Evolutionary conservation across 2,797 vertebrate species (phyloP).

Genomic region (Coluber constrictor): DNA sequence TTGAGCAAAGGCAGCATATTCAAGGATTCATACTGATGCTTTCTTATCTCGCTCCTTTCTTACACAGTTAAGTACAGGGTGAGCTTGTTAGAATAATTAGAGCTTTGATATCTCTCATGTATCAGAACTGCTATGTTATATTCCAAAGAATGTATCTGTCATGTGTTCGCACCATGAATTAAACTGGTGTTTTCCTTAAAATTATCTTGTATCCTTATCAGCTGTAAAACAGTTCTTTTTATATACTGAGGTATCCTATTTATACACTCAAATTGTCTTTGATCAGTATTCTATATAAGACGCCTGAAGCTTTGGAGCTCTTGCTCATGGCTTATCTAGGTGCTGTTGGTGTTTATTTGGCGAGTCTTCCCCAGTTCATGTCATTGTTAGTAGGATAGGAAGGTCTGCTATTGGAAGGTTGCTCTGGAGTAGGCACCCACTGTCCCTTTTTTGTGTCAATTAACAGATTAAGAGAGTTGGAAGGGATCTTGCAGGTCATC

Average conservation of each 20-base stretch:
- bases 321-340: background rate
- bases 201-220: background rate
- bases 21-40: background rate
- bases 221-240: background rate
- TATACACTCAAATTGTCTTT: background rate
- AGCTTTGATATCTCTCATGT: background rate
- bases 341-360: background rate
- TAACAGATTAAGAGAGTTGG: too few species aligned
- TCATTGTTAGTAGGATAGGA: background rate
- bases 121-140: background rate
- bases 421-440: background rate
- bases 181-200: background rate
- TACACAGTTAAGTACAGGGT: background rate
- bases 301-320: background rate
- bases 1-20: background rate
- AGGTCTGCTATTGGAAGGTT: background rate
- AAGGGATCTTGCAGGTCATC: too few species aligned
- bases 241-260: background rate
- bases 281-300: background rate
- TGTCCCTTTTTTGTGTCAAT: background rate
- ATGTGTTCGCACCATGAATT: background rate
- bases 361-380: background rate
- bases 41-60: background rate
- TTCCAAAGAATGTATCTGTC: background rate
- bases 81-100: background rate